These are phyloP conservation scores for Osmoderma eremita DNA, from an alignment of 2,888 invertebrate species.

Conservation along the genomic window DNA sequence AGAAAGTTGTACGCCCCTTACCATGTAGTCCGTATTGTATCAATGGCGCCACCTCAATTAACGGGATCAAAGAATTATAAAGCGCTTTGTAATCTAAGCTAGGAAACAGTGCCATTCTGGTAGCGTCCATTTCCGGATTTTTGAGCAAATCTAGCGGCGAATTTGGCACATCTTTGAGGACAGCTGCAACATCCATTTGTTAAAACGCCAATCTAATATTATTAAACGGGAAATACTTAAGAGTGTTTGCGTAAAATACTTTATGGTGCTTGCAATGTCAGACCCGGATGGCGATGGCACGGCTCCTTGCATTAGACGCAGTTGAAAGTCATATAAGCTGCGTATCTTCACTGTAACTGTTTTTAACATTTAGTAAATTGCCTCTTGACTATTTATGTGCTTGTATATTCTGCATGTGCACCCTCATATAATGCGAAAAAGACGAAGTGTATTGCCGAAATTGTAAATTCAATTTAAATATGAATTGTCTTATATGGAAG, in stretches of 20 bases:
- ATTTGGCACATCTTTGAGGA: conserved; percentile 95
- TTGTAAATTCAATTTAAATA: no score
- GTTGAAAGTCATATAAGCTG: conserved; percentile 95
- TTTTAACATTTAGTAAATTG: background rate
- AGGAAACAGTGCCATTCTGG: conserved; percentile 91
- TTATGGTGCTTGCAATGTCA: conserved; percentile 97
- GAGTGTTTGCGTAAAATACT: conserved; percentile 97
- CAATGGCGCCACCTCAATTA: conserved; percentile 93
- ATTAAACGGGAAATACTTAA: conserved; percentile 16
- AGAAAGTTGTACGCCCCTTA: conserved; percentile 56
- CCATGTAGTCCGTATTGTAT: conserved; percentile 90
- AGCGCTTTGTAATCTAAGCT: conserved; percentile 97
- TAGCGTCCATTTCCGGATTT: conserved; percentile 84
- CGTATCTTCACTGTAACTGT: conserved; percentile 98
- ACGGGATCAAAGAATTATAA: conserved; percentile 88
- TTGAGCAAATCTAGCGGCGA: conserved; percentile 93
- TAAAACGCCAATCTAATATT: background rate
- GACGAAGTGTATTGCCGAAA: no score
- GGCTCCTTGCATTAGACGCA: conserved; percentile 88
- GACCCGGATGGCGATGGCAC: conserved; percentile 93
- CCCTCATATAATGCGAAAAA: background rate
- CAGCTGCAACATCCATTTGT: conserved; percentile 69
- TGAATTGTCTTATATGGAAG: no score
- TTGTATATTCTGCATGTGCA: background rate
- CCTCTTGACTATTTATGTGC: no score